Evolutionary conservation across 1,140 invertebrate species (phyloP), one percentile per base, ranked within the genome.

Genomic region (Papilio aristodemus): DNA sequence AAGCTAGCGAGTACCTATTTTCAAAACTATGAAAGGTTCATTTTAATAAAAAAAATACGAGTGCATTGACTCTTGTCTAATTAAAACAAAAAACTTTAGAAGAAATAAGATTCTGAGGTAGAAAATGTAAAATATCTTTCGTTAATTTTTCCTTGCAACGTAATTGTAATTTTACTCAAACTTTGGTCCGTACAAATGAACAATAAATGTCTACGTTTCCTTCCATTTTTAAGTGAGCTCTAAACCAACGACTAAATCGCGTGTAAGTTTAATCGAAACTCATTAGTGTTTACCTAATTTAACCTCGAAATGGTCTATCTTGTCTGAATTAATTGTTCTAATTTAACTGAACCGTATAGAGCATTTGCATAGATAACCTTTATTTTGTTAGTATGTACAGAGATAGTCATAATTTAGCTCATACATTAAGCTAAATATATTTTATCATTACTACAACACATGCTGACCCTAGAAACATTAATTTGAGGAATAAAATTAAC

Each of bases 351-450:
- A 66, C 41, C 63, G 43, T 19, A 66, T 17, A 46, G 7, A 66
- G 25, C 27, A 66, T 66, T 66, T 66, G 41, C 63, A 66, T 66
- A 66, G 63, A 66, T 66, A 66, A 66, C 63, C 41, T 62, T 62
- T 38, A 46, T 66, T 66, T 66, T 17, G 63, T 36, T 66, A 36
- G 60, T 13, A 50, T 46, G 25, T 66, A 46, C 27, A 22, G n/a
- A 9, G 27, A 46, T 50, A 36, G 19, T 50, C 27, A 66, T 66
- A 46, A 32, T 25, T 63, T 13, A 63, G 19, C 25, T 25, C 9
- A 41, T 38, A 62, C 5, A 17, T 50, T 32, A 32, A 32, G 27
- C 2, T 32, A 32, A 2, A 32, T n/a, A n/a, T n/a, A n/a, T n/a
- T n/a, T n/a, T n/a, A n/a, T n/a, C n/a, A n/a, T n/a, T n/a, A n/a